Base-by-base conservation (phyloP, 2,888 invertebrate species). In the Venusia cambrica region DNA sequence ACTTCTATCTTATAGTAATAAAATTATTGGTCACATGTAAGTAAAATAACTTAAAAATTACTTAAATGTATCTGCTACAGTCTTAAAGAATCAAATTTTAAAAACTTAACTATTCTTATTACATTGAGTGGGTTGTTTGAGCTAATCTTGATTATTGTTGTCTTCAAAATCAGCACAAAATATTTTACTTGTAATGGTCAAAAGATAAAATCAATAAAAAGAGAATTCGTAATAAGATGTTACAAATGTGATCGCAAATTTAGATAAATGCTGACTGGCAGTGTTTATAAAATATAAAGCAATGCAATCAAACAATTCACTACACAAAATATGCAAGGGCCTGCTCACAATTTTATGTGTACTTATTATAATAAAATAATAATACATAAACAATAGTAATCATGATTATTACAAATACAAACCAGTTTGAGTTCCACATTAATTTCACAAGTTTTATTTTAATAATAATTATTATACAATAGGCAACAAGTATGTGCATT, bases 11-110 rank as follows among this genome's bases (percentile, higher is more conserved):
- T 76, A 81, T 44, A 50, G 59, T 71, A 73, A 68, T 68, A 72
- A 73, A 72, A 62, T 66, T 73, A 74, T 84, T 84, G 81, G 85
- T 85, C 85, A 84, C 71, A 64, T 61, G 69, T 68, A 79, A 77
- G 68, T 83, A 80, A 83, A 83, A 79, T 69, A 71, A 75, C 63
- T 70, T 67, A 70, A 45, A 70, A 63, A 75, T 68, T 69, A 72
- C 65, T 66, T 71, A 67, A 67, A 69, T 62, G 65, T 73, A 73
- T 70, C 55, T 56, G 47, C 36, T 73, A 76, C 71, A 76, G 75
- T 78, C 75, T 78, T 70, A 66, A 62, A 60, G 66, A 72, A 72
- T 67, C 57, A 51, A 62, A 64, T 54, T 58, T 61, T 61, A 45
- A 51, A 58, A 60, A 55, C 57, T 56, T 57, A 63, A 47, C 54